Conservation (phyloP, 2,113 vertebrate genomes). For the Lipophrys pholis region DNA sequence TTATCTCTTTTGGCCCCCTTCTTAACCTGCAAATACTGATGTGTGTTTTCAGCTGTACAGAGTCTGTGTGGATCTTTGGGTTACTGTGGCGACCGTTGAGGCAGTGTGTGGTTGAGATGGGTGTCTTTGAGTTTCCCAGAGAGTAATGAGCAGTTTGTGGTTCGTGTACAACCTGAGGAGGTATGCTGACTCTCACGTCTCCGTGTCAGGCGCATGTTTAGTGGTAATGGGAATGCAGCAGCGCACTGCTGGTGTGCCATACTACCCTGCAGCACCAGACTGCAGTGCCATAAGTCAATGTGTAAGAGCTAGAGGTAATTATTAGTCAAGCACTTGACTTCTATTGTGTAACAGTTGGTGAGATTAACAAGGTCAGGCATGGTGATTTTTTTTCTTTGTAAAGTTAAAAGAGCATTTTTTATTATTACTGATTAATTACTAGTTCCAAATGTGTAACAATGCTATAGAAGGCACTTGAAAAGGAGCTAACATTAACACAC, state of each 20-base stretch:
- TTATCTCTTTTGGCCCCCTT: no score
- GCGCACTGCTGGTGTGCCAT: no score
- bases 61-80: not conserved
- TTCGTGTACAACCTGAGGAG: constrained; percentile 2
- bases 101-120: constrained; percentile 23
- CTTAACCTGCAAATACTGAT: no score
- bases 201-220: constrained; percentile 23
- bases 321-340: not conserved
- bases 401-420: no score
- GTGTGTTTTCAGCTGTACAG: constrained; percentile 4
- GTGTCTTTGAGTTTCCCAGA: constrained; percentile 1
- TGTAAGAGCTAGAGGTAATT: constrained; percentile 28
- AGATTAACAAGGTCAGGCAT: not conserved
- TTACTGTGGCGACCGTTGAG: constrained; percentile 24
- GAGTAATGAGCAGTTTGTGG: constrained; percentile 23
- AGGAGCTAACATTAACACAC: no score
- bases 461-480: no score
- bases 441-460: no score
- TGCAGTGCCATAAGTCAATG: constrained; percentile 24
- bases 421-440: no score
- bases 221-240: constrained; percentile 15
- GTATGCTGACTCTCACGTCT: constrained; percentile 9
- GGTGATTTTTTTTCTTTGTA: not conserved
- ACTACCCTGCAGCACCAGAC: constrained; percentile 16
- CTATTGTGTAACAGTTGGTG: not conserved